These are phyloP conservation scores for Andrena bicolor DNA, from an alignment of 2,888 invertebrate genomes.

Conservation along the genomic window DNA sequence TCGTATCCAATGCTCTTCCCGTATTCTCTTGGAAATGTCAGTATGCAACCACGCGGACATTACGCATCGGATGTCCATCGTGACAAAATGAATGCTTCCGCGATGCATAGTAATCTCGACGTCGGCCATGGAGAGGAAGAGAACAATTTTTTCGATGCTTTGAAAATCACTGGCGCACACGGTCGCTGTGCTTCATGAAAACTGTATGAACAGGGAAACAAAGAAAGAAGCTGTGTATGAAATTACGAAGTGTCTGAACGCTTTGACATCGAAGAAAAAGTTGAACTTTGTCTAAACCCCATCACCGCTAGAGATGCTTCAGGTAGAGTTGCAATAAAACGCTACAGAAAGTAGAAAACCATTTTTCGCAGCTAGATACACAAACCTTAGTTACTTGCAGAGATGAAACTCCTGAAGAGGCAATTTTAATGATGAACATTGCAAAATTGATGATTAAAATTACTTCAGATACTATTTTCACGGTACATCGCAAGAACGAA, in stretches of 20 bases:
- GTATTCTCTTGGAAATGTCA: not conserved
- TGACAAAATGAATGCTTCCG: conserved; percentile 54
- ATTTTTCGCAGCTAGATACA: too few species aligned
- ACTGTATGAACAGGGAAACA: not conserved
- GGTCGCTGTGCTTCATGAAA: conserved; percentile 7
- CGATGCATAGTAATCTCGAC: conserved; percentile 46
- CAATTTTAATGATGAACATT: too few species aligned
- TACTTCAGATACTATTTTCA: not conserved
- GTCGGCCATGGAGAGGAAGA: conserved; percentile 48
- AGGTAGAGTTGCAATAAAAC: too few species aligned
- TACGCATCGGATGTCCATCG: conserved; percentile 42
- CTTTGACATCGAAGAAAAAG: not conserved
- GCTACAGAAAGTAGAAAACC: too few species aligned
- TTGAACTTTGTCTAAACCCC: not conserved
- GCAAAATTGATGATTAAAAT: too few species aligned
- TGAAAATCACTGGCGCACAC: conserved; percentile 37
- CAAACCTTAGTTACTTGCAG: too few species aligned
- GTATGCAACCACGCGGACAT: conserved; percentile 1
- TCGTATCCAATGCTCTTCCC: not conserved
- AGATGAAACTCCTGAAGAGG: too few species aligned
- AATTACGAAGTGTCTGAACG: not conserved
- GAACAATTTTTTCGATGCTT: conserved; percentile 55
- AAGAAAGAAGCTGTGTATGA: not conserved
- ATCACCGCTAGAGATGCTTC: not conserved
- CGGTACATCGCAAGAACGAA: not conserved